A percentile compares a stretch with the other conserved stretches of the same genome.
Evolutionary conservation across 1,140 invertebrate genomes (phyloP).

Genomic region (Scaptodrosophila lebanonensis): DNA sequence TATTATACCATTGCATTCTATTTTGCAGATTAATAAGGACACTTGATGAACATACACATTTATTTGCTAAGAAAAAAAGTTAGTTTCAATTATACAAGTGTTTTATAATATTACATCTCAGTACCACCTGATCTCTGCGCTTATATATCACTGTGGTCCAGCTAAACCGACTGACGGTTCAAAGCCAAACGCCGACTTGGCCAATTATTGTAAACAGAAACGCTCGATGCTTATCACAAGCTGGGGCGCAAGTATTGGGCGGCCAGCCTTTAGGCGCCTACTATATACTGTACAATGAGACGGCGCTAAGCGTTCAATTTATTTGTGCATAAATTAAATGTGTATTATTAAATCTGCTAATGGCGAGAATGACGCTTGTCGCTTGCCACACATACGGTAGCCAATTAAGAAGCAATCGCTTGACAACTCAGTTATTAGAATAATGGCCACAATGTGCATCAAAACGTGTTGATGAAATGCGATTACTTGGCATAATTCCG

Average conservation of each 20-base stretch:
- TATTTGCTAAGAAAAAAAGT: too few species aligned
- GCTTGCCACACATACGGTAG: conserved; percentile 20
- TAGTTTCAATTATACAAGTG: too few species aligned
- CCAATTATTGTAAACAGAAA: conserved; percentile 50
- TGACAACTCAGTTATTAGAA: conserved; percentile 24
- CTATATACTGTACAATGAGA: too few species aligned
- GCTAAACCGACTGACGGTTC: too few species aligned
- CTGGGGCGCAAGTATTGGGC: conserved; percentile 4
- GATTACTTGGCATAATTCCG: too few species aligned
- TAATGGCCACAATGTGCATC: conserved; percentile 12
- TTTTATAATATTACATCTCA: too few species aligned
- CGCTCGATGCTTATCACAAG: conserved; percentile 8
- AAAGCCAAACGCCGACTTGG: conserved; percentile 17
- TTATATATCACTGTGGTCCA: too few species aligned
- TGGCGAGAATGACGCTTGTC: too few species aligned
- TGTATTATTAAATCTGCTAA: conserved; percentile 41
- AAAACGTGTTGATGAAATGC: background rate
- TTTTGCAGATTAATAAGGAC: too few species aligned
- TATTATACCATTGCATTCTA: too few species aligned
- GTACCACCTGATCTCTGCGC: too few species aligned
- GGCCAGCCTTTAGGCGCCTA: conserved; percentile 41
- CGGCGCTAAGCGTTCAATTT: conserved; percentile 38
- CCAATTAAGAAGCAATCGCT: conserved; percentile 47
- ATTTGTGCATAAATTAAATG: conserved; percentile 47
- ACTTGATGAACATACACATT: too few species aligned